phyloP scores from a whole-genome alignment of 2,888 invertebrate species.

The Hirudinaria manillensis region DNA sequence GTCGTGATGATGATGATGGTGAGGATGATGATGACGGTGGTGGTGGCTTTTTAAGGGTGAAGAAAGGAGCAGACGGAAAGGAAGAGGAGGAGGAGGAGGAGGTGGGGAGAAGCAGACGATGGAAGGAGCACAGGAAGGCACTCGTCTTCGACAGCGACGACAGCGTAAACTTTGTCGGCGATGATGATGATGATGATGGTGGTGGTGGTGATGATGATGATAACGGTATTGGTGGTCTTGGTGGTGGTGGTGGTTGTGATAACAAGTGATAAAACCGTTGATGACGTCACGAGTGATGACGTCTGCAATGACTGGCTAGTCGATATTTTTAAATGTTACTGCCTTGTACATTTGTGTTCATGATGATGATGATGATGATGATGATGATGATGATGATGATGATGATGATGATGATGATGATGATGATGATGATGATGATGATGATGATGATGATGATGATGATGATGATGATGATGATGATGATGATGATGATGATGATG shows the following conservation, averaged over 20 bases:
- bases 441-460: constrained; percentile 34
- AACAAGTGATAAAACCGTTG: too few species aligned
- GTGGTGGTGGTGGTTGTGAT: background rate
- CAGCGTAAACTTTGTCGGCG: background rate
- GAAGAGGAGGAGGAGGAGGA: background rate
- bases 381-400: constrained; percentile 13
- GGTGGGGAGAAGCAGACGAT: background rate
- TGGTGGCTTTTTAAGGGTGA: too few species aligned
- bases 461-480: constrained; percentile 34
- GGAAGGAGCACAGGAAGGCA: background rate
- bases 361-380: background rate
- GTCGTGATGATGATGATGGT: too few species aligned
- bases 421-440: constrained; percentile 33
- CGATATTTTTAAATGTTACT: too few species aligned
- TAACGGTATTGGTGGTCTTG: background rate
- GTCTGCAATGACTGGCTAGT: too few species aligned
- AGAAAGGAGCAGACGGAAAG: too few species aligned
- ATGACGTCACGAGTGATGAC: background rate
- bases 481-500: constrained; percentile 14
- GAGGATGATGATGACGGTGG: too few species aligned
- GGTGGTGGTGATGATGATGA: constrained; percentile 16
- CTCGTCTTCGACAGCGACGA: background rate
- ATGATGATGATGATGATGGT: constrained; percentile 19
- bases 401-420: constrained; percentile 31
- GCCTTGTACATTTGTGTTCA: too few species aligned